Base-by-base conservation (phyloP, 2,113 vertebrate genomes). In the Geococcyx californianus region DNA sequence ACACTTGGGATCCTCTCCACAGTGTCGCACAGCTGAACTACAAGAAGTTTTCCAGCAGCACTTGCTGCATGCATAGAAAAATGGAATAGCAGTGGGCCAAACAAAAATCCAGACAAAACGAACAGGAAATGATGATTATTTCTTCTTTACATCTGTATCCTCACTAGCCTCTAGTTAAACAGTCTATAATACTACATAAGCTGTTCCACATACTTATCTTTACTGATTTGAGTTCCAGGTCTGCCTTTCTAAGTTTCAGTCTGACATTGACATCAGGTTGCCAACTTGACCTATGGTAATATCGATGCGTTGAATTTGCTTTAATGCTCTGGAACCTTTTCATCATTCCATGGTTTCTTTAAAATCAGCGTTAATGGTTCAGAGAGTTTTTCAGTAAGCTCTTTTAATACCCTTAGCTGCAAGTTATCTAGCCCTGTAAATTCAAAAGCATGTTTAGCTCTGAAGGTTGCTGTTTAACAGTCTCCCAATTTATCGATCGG, bases 11-110 rank as follows among this genome's bases (percentile, higher is more conserved):
- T 6, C 25, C 23, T 5, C 10, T 19, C 28, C 33, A 17, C 3
- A 1, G 19, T 1, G 0, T 28, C 16, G 9, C 10, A 10, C 6
- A 8, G 6, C 18, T 24, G 3, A 16, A n/a, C 18, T 2, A 1
- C 1, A 3, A 33, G 42, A 42, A 58, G 6, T 24, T 62, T 20
- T 28, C 72, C 24, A 7, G 13, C 1, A 0, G 11, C 62, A 20
- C 10, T 42, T 73, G 36, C 25, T 42, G 6, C 36, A 40, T 74
- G n/a, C 40, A 13, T 12, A 80, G 47, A 80, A 84, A 69, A 58
- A 34, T 3, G 33, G 23, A 67, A 45, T 10, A 74, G 7, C 0
- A 0, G 7, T 33, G 17, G 34, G 20, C 1, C 8, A 87, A 87
- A 33, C 13, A 15, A 89, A 69, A 77, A 17, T 4, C 16, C 31